These are phyloP conservation scores for Diuraphis noxia DNA, from an alignment of 1,140 invertebrate species.

Conservation along the genomic window DNA sequence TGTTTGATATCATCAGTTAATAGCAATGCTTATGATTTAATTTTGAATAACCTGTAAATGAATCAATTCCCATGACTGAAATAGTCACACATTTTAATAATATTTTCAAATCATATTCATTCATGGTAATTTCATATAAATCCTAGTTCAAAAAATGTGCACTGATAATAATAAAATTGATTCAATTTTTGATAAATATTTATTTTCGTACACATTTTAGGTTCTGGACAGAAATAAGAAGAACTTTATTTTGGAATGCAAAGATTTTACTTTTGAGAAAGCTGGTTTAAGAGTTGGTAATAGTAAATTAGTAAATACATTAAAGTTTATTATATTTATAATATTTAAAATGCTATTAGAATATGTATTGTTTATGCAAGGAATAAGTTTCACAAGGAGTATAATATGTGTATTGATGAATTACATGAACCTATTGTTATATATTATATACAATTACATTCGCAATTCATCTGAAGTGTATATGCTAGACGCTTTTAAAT, in stretches of 20 bases:
- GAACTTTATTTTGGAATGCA: not conserved
- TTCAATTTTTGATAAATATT: not conserved
- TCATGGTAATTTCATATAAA: not conserved
- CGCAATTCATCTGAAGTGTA: not conserved
- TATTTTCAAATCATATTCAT: not conserved
- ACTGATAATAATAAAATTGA: not conserved
- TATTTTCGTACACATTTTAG: too few species aligned
- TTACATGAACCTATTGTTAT: too few species aligned
- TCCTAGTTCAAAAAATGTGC: not conserved
- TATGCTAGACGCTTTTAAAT: not conserved
- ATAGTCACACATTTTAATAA: not conserved
- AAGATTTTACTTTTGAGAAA: not conserved
- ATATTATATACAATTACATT: not conserved
- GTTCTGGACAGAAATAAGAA: not conserved
- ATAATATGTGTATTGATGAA: not conserved
- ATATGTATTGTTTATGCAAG: not conserved
- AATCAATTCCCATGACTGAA: not conserved
- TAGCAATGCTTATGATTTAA: not conserved
- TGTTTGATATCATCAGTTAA: slow-evolving; percentile 2
- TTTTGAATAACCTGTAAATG: not conserved
- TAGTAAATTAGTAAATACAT: not conserved
- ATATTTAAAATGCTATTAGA: not conserved
- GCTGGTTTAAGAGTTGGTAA: not conserved
- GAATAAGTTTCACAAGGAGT: not conserved
- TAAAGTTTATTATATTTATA: not conserved